Evolutionary conservation across 2,113 vertebrate species (phyloP), one percentile per base, ranked within the genome.

Genomic region (Grantiella picta): DNA sequence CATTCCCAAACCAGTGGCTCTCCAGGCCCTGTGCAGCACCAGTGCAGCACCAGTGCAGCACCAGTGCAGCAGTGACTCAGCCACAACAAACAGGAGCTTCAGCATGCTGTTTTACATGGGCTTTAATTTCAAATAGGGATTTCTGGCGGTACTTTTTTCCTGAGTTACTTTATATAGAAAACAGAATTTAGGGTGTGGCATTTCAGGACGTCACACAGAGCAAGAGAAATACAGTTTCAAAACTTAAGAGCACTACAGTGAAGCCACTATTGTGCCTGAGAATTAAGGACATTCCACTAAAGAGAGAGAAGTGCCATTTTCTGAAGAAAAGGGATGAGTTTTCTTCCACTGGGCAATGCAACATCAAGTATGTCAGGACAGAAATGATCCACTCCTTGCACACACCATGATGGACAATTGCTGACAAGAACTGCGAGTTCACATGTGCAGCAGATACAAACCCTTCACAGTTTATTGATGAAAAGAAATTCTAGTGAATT

Each of bases 391-490:
- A 22, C 20, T 77, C 29, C 69, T 61, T 19, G 63, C 23, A 53
- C 78, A 65, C 69, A 42, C 63, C 81, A 24, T 12, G 12, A 24
- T 4, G 36, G 15, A 57, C 53, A 80, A 35, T 21, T 3, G 21
- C 56, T 63, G 61, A 61, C 91, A 89, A 82, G 73, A 95, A 95
- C 3, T 49, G 70, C 87, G 53, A 88, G 82, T 70, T 82, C 69
- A 69, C 75, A 45, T 28, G 66, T 79, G 83, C 81, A 80, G 89
- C 24, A 7, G 92, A 91, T 27, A 90, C 59, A 96, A 94, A 95
- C 89, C 82, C 84, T 94, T 93, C 19, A 36, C 2, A 92, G 77
- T 86, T 95, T 92, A 91, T 80, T 93, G 90, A 77, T 86, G 92
- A 95, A 83, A 91, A 95, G 75, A 90, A 92, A 92, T 45, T 81